Evolutionary conservation across 1,140 invertebrate genomes (phyloP), one percentile per base, ranked within the genome.

Genomic region (Periplaneta americana): DNA sequence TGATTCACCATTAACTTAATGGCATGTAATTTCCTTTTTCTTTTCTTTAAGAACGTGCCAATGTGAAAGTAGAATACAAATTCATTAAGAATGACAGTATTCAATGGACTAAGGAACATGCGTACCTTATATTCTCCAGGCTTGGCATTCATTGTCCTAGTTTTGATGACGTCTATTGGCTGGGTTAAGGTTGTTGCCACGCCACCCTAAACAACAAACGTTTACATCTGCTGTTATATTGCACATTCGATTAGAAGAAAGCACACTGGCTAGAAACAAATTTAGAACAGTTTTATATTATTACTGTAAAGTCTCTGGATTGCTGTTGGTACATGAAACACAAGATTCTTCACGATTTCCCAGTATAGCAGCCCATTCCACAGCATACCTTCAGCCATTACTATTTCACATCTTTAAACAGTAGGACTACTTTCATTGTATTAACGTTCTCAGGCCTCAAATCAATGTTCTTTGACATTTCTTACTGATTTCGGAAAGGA

Each of bases 131-230:
- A 98, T 90, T 98, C 95, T 75, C 97, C 98, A 6, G 96, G 95
- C 85, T 94, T 95, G 9, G 98, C 96, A 88, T 98, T 99, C 98
- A 99, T 99, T 80, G 97, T 94, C 83, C 98, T 89, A 1, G 98
- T 99, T 88, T 99, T 99, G 80, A 99, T 88, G 3, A 99, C 98
- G 89, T 99, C 98, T 39, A 99, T 89, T 13, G 98, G 98, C 88
- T 99, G 98, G 0, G 98, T 99, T 83, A 99, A 87, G 11, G 97
- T 94, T 35, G 98, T 99, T 9, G 98, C 98, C 82, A 98, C 95
- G 9, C 93, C 96, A 83, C 98, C 98, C 81, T 81, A 28, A 8
- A 35, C 17, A 5, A 34, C 1, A 75, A 33, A 33, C 8, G 31
- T 75, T 57, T 57, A 57, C 39, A 15, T 57, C 13, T 15, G 39